Percentiles rank a stretch among this genome's conserved stretches.
Conservation (phyloP, 2,113 vertebrate genomes). For the Mesoclemmys tuberculata region DNA sequence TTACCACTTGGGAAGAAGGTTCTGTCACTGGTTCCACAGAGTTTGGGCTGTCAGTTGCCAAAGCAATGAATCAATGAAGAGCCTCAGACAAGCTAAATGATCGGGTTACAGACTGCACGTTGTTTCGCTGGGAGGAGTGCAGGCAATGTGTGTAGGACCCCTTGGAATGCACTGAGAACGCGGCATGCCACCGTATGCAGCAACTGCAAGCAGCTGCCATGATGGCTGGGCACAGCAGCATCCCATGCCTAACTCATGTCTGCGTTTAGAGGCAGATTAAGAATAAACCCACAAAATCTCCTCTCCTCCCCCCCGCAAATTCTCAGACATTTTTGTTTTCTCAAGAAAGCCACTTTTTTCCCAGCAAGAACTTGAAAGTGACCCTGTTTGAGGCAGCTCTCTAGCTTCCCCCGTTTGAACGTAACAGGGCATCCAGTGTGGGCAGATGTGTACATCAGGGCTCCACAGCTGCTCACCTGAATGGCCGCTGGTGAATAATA, state of each 20-base stretch:
- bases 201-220: background rate
- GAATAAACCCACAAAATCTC: background rate
- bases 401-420: rapidly evolving
- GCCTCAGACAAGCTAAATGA: background rate
- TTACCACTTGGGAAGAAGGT: background rate
- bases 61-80: background rate
- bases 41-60: background rate
- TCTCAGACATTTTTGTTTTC: background rate
- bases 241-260: background rate
- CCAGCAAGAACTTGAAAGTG: background rate
- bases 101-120: background rate
- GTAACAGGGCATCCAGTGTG: rapidly evolving
- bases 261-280: background rate
- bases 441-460: background rate
- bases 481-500: rapidly evolving
- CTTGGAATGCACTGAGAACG: background rate
- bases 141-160: background rate
- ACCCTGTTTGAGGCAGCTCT: background rate
- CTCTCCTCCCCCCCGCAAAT: background rate
- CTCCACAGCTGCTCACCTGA: rapidly evolving
- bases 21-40: background rate
- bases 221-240: background rate
- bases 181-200: rapidly evolving
- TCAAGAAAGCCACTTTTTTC: background rate
- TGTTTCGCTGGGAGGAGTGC: background rate